Percentiles rank a stretch among this genome's conserved stretches.
phyloP scores from a whole-genome alignment of 2,797 vertebrate genomes.

The Percopsis omiscomaycus region DNA sequence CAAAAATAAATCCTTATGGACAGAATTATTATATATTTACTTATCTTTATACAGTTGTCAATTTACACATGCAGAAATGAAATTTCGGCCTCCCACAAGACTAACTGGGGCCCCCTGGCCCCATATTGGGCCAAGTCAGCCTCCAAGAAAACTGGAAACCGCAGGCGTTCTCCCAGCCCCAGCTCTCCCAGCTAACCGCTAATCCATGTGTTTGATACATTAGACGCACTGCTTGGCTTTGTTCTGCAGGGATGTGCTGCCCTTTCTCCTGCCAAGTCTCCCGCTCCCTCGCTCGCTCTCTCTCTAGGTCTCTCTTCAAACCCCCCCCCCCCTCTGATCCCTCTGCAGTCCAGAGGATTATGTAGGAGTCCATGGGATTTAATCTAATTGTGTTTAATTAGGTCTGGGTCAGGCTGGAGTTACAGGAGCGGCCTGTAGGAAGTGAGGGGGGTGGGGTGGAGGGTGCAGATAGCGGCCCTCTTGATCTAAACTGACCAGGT shows the following conservation, averaged over 20 bases:
- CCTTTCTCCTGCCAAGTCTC: conserved; percentile 69
- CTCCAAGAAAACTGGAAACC: conserved; percentile 76
- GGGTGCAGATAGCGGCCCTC: conserved; percentile 52
- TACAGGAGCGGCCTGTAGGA: conserved; percentile 31
- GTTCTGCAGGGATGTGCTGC: conserved; percentile 72
- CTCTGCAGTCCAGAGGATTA: conserved; percentile 73
- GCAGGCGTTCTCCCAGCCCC: conserved; percentile 67
- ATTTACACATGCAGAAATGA: conserved; percentile 73
- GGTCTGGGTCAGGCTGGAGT: conserved; percentile 68
- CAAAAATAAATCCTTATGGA: conserved; percentile 63
- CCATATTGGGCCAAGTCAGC: conserved; percentile 70
- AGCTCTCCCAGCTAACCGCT: conserved; percentile 75
- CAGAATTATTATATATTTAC: conserved; percentile 73
- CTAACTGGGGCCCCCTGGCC: conserved; percentile 56
- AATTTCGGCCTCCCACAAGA: conserved; percentile 73
- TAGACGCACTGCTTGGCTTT: conserved; percentile 75
- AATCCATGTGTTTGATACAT: conserved; percentile 85
- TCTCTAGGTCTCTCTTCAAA: conserved; percentile 40
- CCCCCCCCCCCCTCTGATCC: conserved; percentile 12
- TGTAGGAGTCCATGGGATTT: conserved; percentile 71
- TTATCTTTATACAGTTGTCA: conserved; percentile 75
- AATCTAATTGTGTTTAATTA: conserved; percentile 82
- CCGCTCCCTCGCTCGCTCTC: conserved; percentile 35
- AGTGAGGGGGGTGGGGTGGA: conserved; percentile 25
- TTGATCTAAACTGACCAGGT: conserved; percentile 51